Base-by-base conservation (phyloP, 2,888 invertebrate genomes). In the Napeogenes sylphis region DNA sequence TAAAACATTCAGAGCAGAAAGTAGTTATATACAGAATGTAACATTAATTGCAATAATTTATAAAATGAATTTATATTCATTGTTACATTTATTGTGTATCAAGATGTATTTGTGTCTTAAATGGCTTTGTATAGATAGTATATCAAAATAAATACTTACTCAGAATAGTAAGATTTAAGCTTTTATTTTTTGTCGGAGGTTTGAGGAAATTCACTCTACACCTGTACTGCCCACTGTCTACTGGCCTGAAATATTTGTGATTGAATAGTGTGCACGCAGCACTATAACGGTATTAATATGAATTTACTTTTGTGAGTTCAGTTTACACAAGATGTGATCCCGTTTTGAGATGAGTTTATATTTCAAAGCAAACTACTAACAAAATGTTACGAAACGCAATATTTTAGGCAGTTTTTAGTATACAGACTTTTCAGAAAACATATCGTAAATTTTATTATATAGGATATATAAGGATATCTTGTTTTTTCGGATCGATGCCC, bases 151-250 rank as follows among this genome's bases (percentile, higher is more conserved):
- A 51, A 51, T 75, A 93, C n/a, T 94, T 91, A 97, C 97, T 95
- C 74, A 97, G 93, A 59, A 97, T 95, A 67, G 96, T 96, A 66
- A 97, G 92, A 84, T 97, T 97, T 74, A 97, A 95, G 79, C 96
- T 93, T 69, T 96, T 96, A 82, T 97, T 96, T 79, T 95, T 94
- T 3, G 97, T 97, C 0, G 96, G 96, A n/a, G 97, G 96, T 78
- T 94, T 94, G 77, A 94, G 94, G 90, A 97, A 97, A 86, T 97
- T 97, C 67, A 96, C 95, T 68, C 95, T 90, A 81, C 96, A 96
- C 72, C 94, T 88, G 76, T 94, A 95, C 71, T 93, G 89, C 0
- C 94, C 94, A 59, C 93, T 94, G 82, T 95, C 95, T 71, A 91
- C 90, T 10, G 91, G 85, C 63, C 91, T 91, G 79, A 4, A 71